Evolutionary conservation across 1,140 invertebrate species (phyloP).

Genomic region (Diprion similis): DNA sequence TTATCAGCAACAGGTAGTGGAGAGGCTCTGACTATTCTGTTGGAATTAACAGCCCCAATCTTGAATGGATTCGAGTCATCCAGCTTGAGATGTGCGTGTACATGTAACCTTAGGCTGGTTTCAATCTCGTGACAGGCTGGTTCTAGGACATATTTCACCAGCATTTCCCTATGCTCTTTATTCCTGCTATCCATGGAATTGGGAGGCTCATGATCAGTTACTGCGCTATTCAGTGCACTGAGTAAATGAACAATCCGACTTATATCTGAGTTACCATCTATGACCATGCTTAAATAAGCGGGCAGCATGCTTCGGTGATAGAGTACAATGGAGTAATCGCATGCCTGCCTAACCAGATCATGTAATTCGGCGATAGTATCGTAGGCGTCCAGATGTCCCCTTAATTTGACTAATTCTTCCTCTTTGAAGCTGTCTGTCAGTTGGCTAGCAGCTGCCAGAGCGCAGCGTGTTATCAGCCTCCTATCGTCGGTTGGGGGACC

Average conservation of each 20-base stretch:
- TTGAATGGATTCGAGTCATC: constrained; percentile 81
- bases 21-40: constrained; percentile 41
- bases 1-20: constrained; percentile 42
- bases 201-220: constrained; percentile 37
- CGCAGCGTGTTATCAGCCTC: constrained; percentile 64
- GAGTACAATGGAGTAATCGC: constrained; percentile 54
- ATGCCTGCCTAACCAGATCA: constrained; percentile 38
- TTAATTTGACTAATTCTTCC: constrained; percentile 49
- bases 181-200: constrained; percentile 40
- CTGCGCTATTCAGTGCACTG: constrained; percentile 50
- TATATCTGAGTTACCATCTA: constrained; percentile 45
- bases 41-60: constrained; percentile 56
- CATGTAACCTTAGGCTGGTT: constrained; percentile 87
- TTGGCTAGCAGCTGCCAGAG: constrained; percentile 63
- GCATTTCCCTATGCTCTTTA: constrained; percentile 37
- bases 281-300: constrained; percentile 47
- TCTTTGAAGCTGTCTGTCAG: constrained; percentile 54
- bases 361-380: constrained; percentile 52
- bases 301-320: constrained; percentile 57
- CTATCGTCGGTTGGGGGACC: constrained; percentile 69
- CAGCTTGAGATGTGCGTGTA: constrained; percentile 88
- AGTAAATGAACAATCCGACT: constrained; percentile 50
- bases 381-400: constrained; percentile 51
- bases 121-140: constrained; percentile 88
- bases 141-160: constrained; percentile 69